These are phyloP conservation scores for Linhomoeus sp. DNA, from an alignment of 2,888 invertebrate species.

Conservation along the genomic window DNA sequence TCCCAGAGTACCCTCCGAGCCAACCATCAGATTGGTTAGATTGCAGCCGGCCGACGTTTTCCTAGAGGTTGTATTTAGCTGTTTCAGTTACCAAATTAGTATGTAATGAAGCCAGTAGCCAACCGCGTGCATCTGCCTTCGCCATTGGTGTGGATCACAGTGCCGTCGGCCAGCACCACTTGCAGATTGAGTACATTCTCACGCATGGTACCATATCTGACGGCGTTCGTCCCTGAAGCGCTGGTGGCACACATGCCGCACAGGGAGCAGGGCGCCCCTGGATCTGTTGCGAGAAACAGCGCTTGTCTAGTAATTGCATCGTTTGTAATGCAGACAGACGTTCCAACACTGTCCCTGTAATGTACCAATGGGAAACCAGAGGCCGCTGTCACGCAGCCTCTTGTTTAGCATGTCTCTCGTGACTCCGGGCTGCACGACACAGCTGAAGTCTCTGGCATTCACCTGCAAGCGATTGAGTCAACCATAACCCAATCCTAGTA, in stretches of 20 bases:
- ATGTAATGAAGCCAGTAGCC: conserved; percentile 4
- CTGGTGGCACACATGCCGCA: conserved; percentile 39
- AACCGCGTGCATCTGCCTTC: conserved; percentile 9
- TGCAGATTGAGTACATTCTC: conserved; percentile 51
- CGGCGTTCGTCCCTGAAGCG: conserved; percentile 39
- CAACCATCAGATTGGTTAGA: conserved; percentile 37
- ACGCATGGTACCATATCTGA: conserved; percentile 38
- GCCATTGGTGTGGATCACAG: conserved; percentile 11
- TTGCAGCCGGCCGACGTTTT: conserved; percentile 39
- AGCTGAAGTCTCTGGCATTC: conserved; percentile 35
- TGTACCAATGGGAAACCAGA: conserved; percentile 37
- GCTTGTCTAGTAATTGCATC: too few species aligned
- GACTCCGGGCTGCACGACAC: conserved; percentile 34
- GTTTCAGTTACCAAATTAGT: background rate
- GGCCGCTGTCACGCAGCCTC: conserved; percentile 32
- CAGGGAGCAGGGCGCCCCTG: conserved; percentile 37
- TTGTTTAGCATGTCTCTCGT: conserved; percentile 32
- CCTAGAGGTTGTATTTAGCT: conserved; percentile 17
- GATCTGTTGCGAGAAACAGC: conserved; percentile 28
- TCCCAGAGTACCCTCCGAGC: conserved; percentile 38
- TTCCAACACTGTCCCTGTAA: too few species aligned
- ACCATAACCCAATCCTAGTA: too few species aligned
- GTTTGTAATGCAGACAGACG: too few species aligned
- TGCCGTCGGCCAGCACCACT: background rate
- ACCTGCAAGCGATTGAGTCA: too few species aligned